These are phyloP conservation scores for Enteromius unitaeniatus DNA, from an alignment of 2,797 vertebrate species.

Conservation along the genomic window DNA sequence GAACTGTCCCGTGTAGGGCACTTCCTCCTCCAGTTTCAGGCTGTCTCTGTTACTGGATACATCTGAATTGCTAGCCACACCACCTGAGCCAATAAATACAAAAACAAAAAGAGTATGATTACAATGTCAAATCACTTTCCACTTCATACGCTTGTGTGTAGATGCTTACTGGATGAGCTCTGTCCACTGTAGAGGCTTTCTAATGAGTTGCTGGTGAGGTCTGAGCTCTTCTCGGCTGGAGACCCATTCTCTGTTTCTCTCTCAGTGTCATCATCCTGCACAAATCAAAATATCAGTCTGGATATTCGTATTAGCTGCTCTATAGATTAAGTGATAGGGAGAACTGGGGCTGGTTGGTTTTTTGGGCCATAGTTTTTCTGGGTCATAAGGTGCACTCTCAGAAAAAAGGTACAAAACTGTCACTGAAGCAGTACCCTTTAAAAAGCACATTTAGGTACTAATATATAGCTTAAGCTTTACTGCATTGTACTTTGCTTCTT, in stretches of 20 bases:
- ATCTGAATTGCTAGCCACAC: constrained; percentile 88
- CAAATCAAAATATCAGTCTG: constrained; percentile 23
- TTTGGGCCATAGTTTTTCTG: background rate
- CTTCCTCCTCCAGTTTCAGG: constrained; percentile 86
- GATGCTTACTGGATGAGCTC: constrained; percentile 90
- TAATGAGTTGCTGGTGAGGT: constrained; percentile 85
- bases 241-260: constrained; percentile 75
- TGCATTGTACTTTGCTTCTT: background rate
- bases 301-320: constrained; percentile 36
- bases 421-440: background rate
- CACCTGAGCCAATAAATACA: constrained; percentile 77
- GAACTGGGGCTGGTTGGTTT: background rate
- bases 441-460: background rate
- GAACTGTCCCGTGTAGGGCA: constrained; percentile 87
- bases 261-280: constrained; percentile 84
- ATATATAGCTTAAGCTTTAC: background rate
- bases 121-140: constrained; percentile 4
- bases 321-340: background rate
- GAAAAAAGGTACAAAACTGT: background rate
- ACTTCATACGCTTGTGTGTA: background rate
- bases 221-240: constrained; percentile 74
- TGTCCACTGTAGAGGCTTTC: constrained; percentile 90
- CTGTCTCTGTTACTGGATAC: constrained; percentile 88
- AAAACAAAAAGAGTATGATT: constrained; percentile 31
- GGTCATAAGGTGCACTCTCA: background rate